phyloP scores from a whole-genome alignment of 2,888 invertebrate genomes.

The Leucophora obtusa region DNA sequence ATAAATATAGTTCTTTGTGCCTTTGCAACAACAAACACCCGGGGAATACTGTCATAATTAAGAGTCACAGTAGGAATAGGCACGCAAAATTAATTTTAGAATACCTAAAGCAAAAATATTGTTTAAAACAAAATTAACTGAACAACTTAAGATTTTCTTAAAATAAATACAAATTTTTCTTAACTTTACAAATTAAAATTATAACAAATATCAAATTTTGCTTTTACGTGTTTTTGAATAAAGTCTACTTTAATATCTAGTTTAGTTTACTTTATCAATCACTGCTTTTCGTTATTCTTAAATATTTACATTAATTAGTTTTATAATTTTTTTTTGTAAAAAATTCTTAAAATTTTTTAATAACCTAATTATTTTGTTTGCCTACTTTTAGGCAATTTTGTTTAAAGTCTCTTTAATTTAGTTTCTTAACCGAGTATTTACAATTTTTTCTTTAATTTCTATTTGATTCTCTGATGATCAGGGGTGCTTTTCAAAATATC shows the following conservation, averaged over 20 bases:
- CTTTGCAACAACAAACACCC: no score
- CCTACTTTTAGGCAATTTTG: slow-evolving; percentile 23
- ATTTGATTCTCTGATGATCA: slow-evolving; percentile 84
- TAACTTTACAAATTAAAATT: neutral
- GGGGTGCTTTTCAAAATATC: slow-evolving; percentile 92
- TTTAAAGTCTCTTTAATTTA: slow-evolving; percentile 28
- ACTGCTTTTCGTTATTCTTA: neutral
- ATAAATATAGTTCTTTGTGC: no score
- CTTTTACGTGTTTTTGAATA: neutral
- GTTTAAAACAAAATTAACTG: neutral
- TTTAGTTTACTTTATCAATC: neutral
- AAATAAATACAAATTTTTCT: neutral
- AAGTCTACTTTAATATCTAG: neutral
- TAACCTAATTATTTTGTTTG: slow-evolving; percentile 18
- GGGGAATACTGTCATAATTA: no score
- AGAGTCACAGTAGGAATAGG: no score
- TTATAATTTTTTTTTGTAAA: slow-evolving; percentile 6
- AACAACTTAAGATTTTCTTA: neutral
- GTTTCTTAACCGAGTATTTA: slow-evolving; percentile 48
- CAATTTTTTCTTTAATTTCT: slow-evolving; percentile 52
- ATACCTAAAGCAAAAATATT: neutral
- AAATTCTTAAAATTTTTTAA: slow-evolving; percentile 5
- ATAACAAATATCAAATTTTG: neutral
- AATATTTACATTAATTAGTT: slow-evolving; percentile 1
- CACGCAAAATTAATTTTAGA: no score